phyloP scores from a whole-genome alignment of 2,797 vertebrate genomes.

The Phalanger gymnotis region DNA sequence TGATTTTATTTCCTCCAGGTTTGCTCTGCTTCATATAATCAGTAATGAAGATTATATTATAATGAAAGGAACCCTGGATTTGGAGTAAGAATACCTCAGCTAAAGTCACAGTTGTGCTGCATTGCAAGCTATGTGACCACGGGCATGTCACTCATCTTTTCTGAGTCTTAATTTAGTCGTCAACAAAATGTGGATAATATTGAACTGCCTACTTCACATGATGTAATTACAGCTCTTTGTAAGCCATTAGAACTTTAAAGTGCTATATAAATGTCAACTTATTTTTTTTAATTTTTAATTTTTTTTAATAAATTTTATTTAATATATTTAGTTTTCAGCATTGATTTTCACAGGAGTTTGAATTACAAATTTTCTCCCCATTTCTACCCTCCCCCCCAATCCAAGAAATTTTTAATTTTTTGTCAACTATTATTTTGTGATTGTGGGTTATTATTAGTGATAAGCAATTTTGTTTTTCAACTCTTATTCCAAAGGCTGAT shows the following conservation, averaged over 20 bases:
- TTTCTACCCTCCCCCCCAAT: no score
- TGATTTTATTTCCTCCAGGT: not conserved
- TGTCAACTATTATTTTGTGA: not conserved
- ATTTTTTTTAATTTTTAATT: no score
- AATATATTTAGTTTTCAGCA: no score
- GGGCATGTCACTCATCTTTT: not conserved
- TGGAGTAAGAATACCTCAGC: not conserved
- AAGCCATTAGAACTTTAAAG: not conserved
- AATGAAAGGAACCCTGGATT: not conserved
- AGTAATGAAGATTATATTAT: not conserved
- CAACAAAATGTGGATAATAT: not conserved
- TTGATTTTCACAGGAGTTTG: no score
- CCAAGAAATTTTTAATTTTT: no score
- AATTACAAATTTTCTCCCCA: no score
- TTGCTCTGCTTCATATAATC: not conserved
- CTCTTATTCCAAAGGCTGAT: not conserved
- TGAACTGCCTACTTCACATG: not conserved
- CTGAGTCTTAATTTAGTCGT: not conserved
- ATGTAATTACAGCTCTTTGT: not conserved
- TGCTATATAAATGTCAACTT: not conserved
- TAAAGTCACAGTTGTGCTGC: not conserved
- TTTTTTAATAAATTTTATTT: no score
- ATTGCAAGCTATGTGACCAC: not conserved
- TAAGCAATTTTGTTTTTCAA: not conserved
- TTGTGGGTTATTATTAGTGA: not conserved